A percentile compares a stretch with the other conserved stretches of the same genome.
These are phyloP conservation scores for Gambusia holbrooki DNA, from an alignment of 2,113 vertebrate species.

Conservation along the genomic window DNA sequence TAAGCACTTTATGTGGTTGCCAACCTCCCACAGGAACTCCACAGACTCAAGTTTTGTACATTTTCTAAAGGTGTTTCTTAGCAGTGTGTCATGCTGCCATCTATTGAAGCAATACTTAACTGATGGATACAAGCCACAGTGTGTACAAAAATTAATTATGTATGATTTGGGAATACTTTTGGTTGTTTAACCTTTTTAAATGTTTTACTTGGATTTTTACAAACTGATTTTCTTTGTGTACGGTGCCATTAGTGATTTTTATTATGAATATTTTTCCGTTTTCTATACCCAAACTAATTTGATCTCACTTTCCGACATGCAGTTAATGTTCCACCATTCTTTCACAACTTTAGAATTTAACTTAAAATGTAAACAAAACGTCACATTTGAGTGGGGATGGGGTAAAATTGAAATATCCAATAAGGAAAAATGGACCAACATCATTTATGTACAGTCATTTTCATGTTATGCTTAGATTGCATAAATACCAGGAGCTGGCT, in stretches of 20 bases:
- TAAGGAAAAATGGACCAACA: neutral
- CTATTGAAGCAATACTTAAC: slow-evolving; percentile 1
- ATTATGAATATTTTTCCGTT: slow-evolving; percentile 4
- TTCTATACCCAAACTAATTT: slow-evolving; percentile 11
- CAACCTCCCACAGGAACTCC: neutral
- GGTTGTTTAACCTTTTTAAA: slow-evolving; percentile 11
- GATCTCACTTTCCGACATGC: neutral
- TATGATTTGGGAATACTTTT: neutral
- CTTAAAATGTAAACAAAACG: slow-evolving; percentile 14
- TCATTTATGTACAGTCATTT: slow-evolving; percentile 29
- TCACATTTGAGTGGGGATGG: neutral
- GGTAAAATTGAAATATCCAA: neutral
- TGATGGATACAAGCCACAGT: neutral
- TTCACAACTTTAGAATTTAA: slow-evolving; percentile 7
- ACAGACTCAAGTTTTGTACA: neutral
- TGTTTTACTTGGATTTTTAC: neutral
- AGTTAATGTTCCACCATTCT: slow-evolving; percentile 10
- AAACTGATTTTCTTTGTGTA: neutral
- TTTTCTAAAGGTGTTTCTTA: slow-evolving; percentile 11
- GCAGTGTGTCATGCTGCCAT: slow-evolving; percentile 1
- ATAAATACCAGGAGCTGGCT: slow-evolving; percentile 36
- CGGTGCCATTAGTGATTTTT: neutral
- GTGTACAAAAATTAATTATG: slow-evolving; percentile 7
- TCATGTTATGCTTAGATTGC: slow-evolving; percentile 31
- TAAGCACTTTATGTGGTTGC: slow-evolving; percentile 35